These are phyloP conservation scores for Batillaria attramentaria DNA, from an alignment of 1,140 invertebrate species.

Conservation along the genomic window DNA sequence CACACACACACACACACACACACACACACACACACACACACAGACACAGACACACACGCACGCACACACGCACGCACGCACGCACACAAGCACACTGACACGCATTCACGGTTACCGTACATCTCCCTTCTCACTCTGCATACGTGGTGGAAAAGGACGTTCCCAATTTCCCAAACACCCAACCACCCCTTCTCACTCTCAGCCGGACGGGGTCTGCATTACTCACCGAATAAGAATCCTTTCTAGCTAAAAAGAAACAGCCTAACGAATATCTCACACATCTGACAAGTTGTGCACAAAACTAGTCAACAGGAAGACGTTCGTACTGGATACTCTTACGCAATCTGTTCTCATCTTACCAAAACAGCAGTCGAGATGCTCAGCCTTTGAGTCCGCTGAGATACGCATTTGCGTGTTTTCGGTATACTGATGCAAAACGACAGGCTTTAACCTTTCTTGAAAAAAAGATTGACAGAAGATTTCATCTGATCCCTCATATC, in stretches of 20 bases:
- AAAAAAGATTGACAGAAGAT: too few relatives aligned
- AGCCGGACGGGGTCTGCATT: too few relatives aligned
- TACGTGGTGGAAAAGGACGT: background rate
- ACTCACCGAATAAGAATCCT: too few relatives aligned
- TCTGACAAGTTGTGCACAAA: too few relatives aligned
- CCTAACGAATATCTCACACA: too few relatives aligned
- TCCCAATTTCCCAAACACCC: background rate
- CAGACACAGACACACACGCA: slow-evolving; percentile 9
- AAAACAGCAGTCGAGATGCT: background rate
- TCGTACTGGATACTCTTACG: too few relatives aligned
- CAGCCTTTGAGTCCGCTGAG: background rate
- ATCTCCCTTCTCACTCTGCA: background rate
- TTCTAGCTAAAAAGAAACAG: too few relatives aligned
- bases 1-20: background rate
- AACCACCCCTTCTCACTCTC: background rate
- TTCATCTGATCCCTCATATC: too few relatives aligned
- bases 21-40: background rate
- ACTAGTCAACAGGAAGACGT: too few relatives aligned
- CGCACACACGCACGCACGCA: background rate
- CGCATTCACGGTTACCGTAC: background rate
- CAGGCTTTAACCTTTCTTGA: too few relatives aligned
- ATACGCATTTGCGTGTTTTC: background rate
- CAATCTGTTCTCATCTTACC: too few relatives aligned
- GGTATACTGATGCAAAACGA: too few relatives aligned
- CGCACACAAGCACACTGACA: background rate